Percentiles rank a stretch among this genome's conserved stretches.
Conservation (phyloP, 2,888 invertebrate species). For the Drosophila suboccidentalis region DNA sequence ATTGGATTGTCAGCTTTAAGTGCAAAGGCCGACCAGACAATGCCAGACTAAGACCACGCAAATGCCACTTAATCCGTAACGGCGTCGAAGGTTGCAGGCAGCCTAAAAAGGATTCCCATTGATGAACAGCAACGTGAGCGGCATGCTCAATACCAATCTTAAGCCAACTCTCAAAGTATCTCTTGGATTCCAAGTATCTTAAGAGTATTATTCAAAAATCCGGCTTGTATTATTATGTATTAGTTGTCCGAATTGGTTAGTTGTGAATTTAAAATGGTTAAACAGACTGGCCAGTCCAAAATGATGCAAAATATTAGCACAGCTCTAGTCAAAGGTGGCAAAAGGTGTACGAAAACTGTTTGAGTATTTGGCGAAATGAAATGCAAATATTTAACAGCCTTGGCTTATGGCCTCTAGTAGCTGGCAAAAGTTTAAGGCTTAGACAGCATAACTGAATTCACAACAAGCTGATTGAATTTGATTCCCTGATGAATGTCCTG, state of each 20-base stretch:
- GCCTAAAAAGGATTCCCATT: constrained; percentile 44
- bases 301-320: constrained; percentile 11
- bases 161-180: constrained; percentile 4
- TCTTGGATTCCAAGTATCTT: constrained; percentile 8
- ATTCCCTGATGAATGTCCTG: constrained; percentile 46
- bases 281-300: background rate
- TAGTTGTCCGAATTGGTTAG: constrained; percentile 4
- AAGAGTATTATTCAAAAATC: constrained; percentile 16
- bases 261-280: background rate
- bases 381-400: constrained; percentile 51
- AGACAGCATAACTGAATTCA: constrained; percentile 27
- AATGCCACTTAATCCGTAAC: constrained; percentile 55
- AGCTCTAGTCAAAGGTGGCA: constrained; percentile 2
- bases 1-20: constrained; percentile 15
- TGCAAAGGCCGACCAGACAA: constrained; percentile 14
- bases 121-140: constrained; percentile 53
- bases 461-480: constrained; percentile 46
- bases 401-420: constrained; percentile 18
- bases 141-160: constrained; percentile 28
- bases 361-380: constrained; percentile 35
- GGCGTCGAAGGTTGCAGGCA: constrained; percentile 20
- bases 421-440: constrained; percentile 13
- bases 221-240: constrained; percentile 6
- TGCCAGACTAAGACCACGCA: constrained; percentile 18
- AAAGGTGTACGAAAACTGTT: constrained; percentile 1